Evolutionary conservation across 1,140 invertebrate genomes (phyloP), one percentile per base, ranked within the genome.

Genomic region (Muscidifurax raptorellus): DNA sequence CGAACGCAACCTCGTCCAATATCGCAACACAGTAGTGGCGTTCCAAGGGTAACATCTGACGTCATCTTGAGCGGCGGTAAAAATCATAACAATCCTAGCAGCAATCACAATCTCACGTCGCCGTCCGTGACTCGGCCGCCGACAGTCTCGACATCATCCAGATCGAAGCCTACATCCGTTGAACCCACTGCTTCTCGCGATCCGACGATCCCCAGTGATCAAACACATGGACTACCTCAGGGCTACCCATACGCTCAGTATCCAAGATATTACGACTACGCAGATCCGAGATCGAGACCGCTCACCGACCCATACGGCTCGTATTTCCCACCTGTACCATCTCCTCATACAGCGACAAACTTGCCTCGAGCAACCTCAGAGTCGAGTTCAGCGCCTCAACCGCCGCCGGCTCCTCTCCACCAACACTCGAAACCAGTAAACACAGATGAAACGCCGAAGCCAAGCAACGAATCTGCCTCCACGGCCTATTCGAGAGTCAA

Each of bases 251-350:
- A 92, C 69, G 89, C 92, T 25, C 92, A 93, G 9, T 93, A 91
- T 84, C 91, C 92, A 12, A 90, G 92, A 80, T 93, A 93, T 80
- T 93, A 92, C 64, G 92, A 93, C 79, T 93, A 93, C 67, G 86
- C 80, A 0, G 92, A 93, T 86, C 92, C 92, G 0, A 85, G 92
- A 85, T 88, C 92, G 0, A 89, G 92, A 69, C 88, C 91, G 12
- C 79, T 93, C 6, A 72, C 90, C 10, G 90, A 88, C 76, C 92
- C 92, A 0, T 93, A 93, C 40, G 90, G 91, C 66, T 89, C 90
- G 18, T 93, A 93, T 30, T 83, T 72, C 91, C 90, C 72, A 89
- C 91, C 25, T 86, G 89, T 28, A 88, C 90, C 30, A 30, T 79
- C 67, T 22, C 44, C 72, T 44, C 74, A 47, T 4, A 18, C 75